These are phyloP conservation scores for Hyphantria cunea DNA, from an alignment of 1,140 invertebrate species.

Conservation along the genomic window DNA sequence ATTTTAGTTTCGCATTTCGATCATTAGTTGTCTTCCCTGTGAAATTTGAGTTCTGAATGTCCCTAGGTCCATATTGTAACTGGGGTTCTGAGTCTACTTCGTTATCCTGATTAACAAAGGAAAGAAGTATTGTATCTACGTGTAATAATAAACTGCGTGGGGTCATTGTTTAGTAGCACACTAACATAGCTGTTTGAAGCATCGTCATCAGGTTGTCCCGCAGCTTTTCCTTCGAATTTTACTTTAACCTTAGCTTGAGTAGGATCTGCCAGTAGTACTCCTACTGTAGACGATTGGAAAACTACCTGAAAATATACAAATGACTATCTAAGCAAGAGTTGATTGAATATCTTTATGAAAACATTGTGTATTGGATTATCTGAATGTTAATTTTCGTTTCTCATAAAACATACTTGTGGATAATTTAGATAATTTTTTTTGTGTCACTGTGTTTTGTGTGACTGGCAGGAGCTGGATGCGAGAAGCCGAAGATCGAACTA, in stretches of 20 bases:
- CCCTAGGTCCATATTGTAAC: slow-evolving; percentile 43
- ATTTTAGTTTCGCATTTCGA: slow-evolving; percentile 39
- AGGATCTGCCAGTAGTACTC: slow-evolving; percentile 85
- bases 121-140: background rate
- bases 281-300: slow-evolving; percentile 86
- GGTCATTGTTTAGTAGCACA: background rate
- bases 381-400: too few species aligned
- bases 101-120: slow-evolving; percentile 29
- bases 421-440: too few species aligned
- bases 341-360: too few species aligned
- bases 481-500: too few species aligned
- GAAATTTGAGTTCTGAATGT: slow-evolving; percentile 29
- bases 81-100: slow-evolving; percentile 46
- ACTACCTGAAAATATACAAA: slow-evolving; percentile 80
- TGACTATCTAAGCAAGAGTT: too few species aligned
- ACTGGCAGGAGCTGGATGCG: too few species aligned
- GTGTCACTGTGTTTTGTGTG: too few species aligned
- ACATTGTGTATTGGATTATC: too few species aligned
- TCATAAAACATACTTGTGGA: too few species aligned
- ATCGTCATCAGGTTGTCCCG: slow-evolving; percentile 50
- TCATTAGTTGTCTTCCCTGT: slow-evolving; percentile 34
- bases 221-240: slow-evolving; percentile 77
- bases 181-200: slow-evolving; percentile 32
- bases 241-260: slow-evolving; percentile 84
- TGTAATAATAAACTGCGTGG: background rate